Base-by-base conservation (phyloP, 2,888 invertebrate genomes). In the Flexamia atlantica region DNA sequence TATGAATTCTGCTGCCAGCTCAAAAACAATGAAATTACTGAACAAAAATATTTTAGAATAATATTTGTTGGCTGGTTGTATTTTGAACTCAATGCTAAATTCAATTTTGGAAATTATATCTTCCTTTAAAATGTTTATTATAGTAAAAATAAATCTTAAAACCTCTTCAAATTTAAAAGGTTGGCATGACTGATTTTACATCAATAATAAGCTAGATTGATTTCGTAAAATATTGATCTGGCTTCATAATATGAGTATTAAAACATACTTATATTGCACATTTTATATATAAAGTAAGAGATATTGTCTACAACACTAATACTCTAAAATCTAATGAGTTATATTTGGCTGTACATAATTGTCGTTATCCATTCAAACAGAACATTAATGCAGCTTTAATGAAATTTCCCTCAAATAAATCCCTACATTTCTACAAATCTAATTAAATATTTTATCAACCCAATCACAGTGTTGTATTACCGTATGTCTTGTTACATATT, bases 401-500 rank as follows among this genome's bases (percentile, higher is more conserved):
- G 53, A 32, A 30, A 50, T 36, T 53, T 36, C 79, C 53, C 79
- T 76, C 74, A 76, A 46, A 36, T 76, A 14, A 28, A 30, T 79
- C 79, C 79, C 79, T 79, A 79, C 30, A 57, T 1, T 32, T 32
- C 79, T 79, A 79, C 76, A 28, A 32, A 28, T 30, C 50, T 50
- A 30, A 50, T 79, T 79, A 28, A 76, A 72, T 42, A 72, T 42
- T 40, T 72, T 72, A 28, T 57, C 79, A 79, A 79, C 79, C 79
- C 79, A 57, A 79, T 79, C 79, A 79, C 79, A 79, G 79, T 53
- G 57, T 57, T 79, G 50, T 79, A 53, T 57, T 57, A 79, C 53
- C 53, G 12, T 79, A 79, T 79, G 79, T 79, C 79, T 79, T 79
- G 53, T 57, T 79, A 79, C 57, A 79, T 79, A 79, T 79, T 76